These are phyloP conservation scores for Mastigias papua DNA, from an alignment of 30 jellyfish, hydroid and myxozoan species.

Conservation along the genomic window DNA sequence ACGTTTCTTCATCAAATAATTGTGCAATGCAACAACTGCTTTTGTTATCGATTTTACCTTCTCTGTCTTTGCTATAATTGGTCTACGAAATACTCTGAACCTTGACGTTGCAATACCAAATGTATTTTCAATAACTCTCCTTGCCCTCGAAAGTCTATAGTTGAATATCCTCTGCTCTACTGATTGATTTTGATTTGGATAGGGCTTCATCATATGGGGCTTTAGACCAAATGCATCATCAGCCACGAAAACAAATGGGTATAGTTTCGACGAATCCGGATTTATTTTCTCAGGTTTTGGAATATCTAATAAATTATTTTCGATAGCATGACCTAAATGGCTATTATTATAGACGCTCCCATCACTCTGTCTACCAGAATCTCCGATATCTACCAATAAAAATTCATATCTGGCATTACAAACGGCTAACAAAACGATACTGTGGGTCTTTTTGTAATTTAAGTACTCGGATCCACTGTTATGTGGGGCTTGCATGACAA, in stretches of 20 bases:
- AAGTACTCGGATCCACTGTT: slow-evolving; percentile 44
- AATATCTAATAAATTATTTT: slow-evolving; percentile 20
- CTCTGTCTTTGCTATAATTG: slow-evolving; percentile 65
- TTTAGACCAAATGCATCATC: slow-evolving; percentile 77
- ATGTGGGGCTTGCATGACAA: slow-evolving; percentile 64
- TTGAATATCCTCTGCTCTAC: slow-evolving; percentile 53
- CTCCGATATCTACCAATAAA: slow-evolving; percentile 55
- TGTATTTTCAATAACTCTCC: slow-evolving; percentile 74
- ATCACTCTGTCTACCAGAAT: slow-evolving; percentile 69
- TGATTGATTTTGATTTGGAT: slow-evolving; percentile 50
- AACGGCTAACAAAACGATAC: slow-evolving; percentile 50
- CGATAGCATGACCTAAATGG: slow-evolving; percentile 67
- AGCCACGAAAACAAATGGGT: slow-evolving; percentile 69
- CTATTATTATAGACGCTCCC: slow-evolving; percentile 69
- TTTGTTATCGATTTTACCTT: slow-evolving; percentile 62
- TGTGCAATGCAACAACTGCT: slow-evolving; percentile 83
- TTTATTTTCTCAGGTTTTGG: slow-evolving; percentile 57
- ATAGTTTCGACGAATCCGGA: slow-evolving; percentile 34
- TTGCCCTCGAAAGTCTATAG: slow-evolving; percentile 63
- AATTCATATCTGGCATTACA: slow-evolving; percentile 48
- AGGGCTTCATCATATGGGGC: slow-evolving; percentile 68
- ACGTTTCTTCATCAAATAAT: slow-evolving; percentile 44
- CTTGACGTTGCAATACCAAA: slow-evolving; percentile 82
- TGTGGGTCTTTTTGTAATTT: slow-evolving; percentile 55
- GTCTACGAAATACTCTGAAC: slow-evolving; percentile 74